phyloP scores from a whole-genome alignment of 2,888 invertebrate genomes.

The Chloroclysta siterata region DNA sequence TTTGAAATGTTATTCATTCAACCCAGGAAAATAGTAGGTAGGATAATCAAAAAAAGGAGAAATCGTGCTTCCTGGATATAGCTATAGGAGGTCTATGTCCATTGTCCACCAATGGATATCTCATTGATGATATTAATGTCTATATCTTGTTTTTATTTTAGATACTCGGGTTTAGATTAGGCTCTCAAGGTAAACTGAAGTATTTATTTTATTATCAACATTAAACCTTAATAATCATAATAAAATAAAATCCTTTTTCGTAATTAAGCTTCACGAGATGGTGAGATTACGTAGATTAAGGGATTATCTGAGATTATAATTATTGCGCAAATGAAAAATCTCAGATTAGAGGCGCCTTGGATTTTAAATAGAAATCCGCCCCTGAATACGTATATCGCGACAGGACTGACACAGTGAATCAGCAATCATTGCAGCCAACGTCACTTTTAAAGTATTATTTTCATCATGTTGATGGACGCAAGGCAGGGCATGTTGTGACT shows the following conservation, averaged over 20 bases:
- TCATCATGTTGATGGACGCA: too few relatives aligned
- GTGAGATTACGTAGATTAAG: constrained; percentile 25
- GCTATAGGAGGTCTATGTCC: too few relatives aligned
- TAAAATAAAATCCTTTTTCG: constrained; percentile 33
- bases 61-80: too few relatives aligned
- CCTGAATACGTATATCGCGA: neutral
- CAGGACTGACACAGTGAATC: too few relatives aligned
- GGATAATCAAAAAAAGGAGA: too few relatives aligned
- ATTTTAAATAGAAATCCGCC: neutral
- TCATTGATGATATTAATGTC: too few relatives aligned
- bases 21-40: too few relatives aligned
- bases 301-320: constrained; percentile 36
- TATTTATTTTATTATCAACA: constrained; percentile 19
- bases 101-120: too few relatives aligned
- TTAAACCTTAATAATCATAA: constrained; percentile 19
- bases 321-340: constrained; percentile 26
- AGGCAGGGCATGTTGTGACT: too few relatives aligned
- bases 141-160: neutral
- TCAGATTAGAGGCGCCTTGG: constrained; percentile 18
- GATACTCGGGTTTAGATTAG: neutral
- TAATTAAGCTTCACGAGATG: constrained; percentile 32
- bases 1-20: too few relatives aligned
- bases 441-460: too few relatives aligned
- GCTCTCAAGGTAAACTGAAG: neutral
- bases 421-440: too few relatives aligned